These are phyloP conservation scores for Carduelis carduelis DNA, from an alignment of 2,797 vertebrate species.

Conservation along the genomic window DNA sequence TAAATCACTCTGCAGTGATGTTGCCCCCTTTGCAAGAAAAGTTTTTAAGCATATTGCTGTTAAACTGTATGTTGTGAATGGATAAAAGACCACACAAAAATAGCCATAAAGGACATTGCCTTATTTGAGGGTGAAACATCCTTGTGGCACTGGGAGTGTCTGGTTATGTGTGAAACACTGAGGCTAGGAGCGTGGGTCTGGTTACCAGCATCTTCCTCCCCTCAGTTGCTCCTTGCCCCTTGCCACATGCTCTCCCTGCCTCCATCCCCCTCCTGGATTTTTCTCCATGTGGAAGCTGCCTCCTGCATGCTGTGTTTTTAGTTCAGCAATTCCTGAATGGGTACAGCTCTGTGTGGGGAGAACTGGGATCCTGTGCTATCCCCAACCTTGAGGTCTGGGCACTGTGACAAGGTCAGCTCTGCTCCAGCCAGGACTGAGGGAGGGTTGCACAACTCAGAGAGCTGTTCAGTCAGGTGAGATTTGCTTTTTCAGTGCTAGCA, in stretches of 20 bases:
- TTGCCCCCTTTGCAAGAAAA: not conserved
- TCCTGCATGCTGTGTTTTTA: not conserved
- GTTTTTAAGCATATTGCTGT: not conserved
- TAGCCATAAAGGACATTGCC: not conserved
- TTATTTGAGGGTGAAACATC: not conserved
- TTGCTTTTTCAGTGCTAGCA: not conserved
- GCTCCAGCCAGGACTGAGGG: not conserved
- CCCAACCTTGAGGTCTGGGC: not conserved
- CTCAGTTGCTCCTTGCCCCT: not conserved
- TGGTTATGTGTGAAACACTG: not conserved
- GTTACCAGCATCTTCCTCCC: not conserved
- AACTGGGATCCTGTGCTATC: not conserved
- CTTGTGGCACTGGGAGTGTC: not conserved
- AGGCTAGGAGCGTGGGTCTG: not conserved
- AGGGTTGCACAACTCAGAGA: not conserved
- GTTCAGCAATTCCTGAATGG: not conserved
- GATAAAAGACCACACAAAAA: not conserved
- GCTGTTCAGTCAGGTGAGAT: not conserved
- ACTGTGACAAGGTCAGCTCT: not conserved
- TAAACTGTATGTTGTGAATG: not conserved
- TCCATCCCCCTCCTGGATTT: not conserved
- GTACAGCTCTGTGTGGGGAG: not conserved
- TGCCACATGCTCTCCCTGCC: not conserved
- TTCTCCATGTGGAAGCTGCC: not conserved
- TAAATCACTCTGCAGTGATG: not conserved